These are phyloP conservation scores for Stenichneumon culpator DNA, from an alignment of 2,888 invertebrate genomes.

Conservation along the genomic window DNA sequence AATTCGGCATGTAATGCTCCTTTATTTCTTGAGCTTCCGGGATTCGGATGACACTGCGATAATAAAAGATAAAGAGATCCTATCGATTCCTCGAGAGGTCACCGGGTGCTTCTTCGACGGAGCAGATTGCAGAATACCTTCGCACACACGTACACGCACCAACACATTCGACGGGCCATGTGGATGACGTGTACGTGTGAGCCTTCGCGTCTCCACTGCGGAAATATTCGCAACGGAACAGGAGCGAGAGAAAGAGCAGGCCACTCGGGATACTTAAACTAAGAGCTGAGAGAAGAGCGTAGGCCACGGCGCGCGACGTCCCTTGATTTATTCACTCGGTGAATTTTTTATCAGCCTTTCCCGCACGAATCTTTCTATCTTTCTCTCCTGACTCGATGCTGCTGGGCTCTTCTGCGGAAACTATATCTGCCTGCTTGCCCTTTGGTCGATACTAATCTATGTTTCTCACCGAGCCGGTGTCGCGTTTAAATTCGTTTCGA, in stretches of 20 bases:
- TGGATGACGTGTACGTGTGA: constrained; percentile 45
- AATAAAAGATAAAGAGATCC: constrained; percentile 59
- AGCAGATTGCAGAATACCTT: constrained; percentile 48
- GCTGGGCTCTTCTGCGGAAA: constrained; percentile 40
- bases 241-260: constrained; percentile 67
- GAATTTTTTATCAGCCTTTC: constrained; percentile 79
- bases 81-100: constrained; percentile 65
- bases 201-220: constrained; percentile 48
- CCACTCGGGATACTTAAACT: constrained; percentile 79
- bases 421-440: constrained; percentile 39
- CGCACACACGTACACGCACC: constrained; percentile 13
- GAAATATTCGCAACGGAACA: constrained; percentile 77
- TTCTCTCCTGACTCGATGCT: constrained; percentile 41
- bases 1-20: constrained; percentile 3
- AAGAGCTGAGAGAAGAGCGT: constrained; percentile 72
- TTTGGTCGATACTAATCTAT: constrained; percentile 34
- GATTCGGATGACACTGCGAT: constrained; percentile 15
- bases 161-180: not conserved
- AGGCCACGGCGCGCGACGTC: constrained; percentile 74
- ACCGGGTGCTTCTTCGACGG: constrained; percentile 57
- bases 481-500: not conserved
- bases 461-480: constrained; percentile 5
- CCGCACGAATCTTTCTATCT: constrained; percentile 44
- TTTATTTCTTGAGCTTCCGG: not conserved
- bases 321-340: constrained; percentile 83